Evolutionary conservation across 2,113 vertebrate genomes (phyloP).

Genomic region (Lepisosteus osseus): DNA sequence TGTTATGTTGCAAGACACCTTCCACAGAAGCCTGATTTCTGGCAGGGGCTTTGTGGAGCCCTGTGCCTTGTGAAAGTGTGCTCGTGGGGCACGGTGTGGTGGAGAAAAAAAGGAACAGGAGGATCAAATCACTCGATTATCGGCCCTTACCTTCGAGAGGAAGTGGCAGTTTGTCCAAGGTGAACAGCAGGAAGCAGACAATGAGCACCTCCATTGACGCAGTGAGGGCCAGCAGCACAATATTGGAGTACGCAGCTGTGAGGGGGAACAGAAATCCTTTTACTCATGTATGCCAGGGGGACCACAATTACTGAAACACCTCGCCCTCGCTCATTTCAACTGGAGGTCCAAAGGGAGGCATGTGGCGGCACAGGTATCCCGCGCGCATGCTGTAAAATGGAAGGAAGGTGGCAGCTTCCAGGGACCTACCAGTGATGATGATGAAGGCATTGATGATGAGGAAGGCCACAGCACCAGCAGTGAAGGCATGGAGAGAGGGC

Average conservation of each 20-base stretch:
- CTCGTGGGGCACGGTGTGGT: too few relatives aligned
- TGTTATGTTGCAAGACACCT: too few relatives aligned
- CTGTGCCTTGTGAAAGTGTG: too few relatives aligned
- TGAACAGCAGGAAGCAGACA: slow-evolving; percentile 20
- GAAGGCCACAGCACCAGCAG: slow-evolving; percentile 18
- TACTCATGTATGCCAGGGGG: neutral
- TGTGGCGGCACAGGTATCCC: too few relatives aligned
- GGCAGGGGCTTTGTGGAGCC: too few relatives aligned
- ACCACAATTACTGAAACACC: neutral
- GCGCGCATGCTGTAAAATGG: too few relatives aligned
- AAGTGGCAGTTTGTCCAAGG: slow-evolving; percentile 5
- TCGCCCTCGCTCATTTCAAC: too few relatives aligned
- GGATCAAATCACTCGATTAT: too few relatives aligned
- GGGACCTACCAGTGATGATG: slow-evolving; percentile 22
- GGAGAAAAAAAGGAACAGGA: too few relatives aligned
- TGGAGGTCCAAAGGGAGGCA: too few relatives aligned
- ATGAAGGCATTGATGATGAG: slow-evolving; percentile 29
- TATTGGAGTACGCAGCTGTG: slow-evolving; percentile 24
- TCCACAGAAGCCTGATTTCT: too few relatives aligned
- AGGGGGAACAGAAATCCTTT: neutral
- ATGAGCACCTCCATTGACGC: slow-evolving; percentile 19
- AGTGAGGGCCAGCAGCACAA: slow-evolving; percentile 16
- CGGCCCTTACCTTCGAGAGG: slow-evolving; percentile 20
- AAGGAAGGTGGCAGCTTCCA: neutral
- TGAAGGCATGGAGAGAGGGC: slow-evolving; percentile 16